Percentiles rank a stretch among this genome's conserved stretches.
These are phyloP conservation scores for Phragmatobia fuliginosa DNA, from an alignment of 2,888 invertebrate species.

Conservation along the genomic window DNA sequence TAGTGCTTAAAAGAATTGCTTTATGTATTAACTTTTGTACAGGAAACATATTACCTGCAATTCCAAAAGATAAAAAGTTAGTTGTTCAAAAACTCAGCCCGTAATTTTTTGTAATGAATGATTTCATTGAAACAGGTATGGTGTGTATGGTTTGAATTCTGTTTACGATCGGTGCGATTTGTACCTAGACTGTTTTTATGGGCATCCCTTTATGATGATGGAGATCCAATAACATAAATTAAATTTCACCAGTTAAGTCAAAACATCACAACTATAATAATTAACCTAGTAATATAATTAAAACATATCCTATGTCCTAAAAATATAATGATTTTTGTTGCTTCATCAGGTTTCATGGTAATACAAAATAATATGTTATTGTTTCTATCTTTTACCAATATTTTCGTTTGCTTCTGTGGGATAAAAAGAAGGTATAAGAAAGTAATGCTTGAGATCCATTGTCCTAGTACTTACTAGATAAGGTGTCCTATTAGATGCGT, in stretches of 20 bases:
- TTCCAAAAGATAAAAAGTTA: background rate
- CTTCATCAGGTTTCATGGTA: background rate
- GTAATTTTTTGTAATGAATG: background rate
- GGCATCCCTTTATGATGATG: too few relatives aligned
- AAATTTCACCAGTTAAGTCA: too few relatives aligned
- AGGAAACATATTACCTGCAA: background rate
- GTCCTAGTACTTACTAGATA: constrained; percentile 68
- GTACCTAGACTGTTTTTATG: background rate
- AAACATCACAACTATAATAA: too few relatives aligned
- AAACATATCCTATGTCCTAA: too few relatives aligned
- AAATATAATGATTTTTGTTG: background rate
- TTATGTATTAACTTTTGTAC: background rate
- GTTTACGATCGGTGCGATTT: background rate
- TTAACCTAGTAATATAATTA: too few relatives aligned
- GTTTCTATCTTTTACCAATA: background rate
- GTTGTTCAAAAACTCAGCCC: background rate
- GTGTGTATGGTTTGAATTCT: background rate
- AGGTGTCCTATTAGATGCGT: constrained; percentile 75
- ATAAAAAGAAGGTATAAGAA: background rate
- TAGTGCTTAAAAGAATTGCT: too few relatives aligned
- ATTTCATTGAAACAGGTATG: background rate
- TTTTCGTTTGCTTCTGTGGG: background rate
- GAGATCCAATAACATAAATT: too few relatives aligned
- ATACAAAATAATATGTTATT: background rate
- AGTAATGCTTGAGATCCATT: constrained; percentile 45